A percentile compares a stretch with the other conserved stretches of the same genome.
Evolutionary conservation across 2,113 vertebrate species (phyloP).

Genomic region (Anoura caudifer): DNA sequence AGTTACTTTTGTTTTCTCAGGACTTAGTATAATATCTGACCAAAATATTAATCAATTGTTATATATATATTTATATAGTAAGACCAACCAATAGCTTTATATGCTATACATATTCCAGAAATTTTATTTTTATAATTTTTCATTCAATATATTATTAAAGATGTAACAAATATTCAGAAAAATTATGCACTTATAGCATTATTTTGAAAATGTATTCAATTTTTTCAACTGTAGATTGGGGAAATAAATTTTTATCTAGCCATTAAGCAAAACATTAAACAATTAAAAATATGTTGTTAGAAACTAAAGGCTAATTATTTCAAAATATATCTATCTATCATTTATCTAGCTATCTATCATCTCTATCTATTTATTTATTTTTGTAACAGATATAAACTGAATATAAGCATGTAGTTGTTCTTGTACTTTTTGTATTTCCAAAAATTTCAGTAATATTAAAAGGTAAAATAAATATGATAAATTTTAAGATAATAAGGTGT

Average conservation of each 20-base stretch:
- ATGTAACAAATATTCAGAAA: background rate
- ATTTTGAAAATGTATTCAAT: background rate
- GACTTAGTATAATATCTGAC: background rate
- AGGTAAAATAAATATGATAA: background rate
- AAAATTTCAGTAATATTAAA: background rate
- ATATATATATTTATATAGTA: background rate
- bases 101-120: accelerated
- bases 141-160: background rate
- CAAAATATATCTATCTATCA: background rate
- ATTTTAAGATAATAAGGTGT: background rate
- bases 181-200: background rate
- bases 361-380: background rate
- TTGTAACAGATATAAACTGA: background rate
- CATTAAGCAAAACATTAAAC: background rate
- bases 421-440: background rate
- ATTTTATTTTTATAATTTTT: background rate
- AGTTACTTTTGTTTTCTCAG: background rate
- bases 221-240: background rate
- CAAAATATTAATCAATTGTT: background rate
- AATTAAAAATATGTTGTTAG: background rate
- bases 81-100: background rate
- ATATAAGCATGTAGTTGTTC: background rate
- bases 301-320: background rate
- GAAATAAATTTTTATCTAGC: background rate
- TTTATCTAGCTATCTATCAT: background rate